Evolutionary conservation across 1,140 invertebrate species (phyloP), one percentile per base, ranked within the genome.

Genomic region (Lepidurus packardi): DNA sequence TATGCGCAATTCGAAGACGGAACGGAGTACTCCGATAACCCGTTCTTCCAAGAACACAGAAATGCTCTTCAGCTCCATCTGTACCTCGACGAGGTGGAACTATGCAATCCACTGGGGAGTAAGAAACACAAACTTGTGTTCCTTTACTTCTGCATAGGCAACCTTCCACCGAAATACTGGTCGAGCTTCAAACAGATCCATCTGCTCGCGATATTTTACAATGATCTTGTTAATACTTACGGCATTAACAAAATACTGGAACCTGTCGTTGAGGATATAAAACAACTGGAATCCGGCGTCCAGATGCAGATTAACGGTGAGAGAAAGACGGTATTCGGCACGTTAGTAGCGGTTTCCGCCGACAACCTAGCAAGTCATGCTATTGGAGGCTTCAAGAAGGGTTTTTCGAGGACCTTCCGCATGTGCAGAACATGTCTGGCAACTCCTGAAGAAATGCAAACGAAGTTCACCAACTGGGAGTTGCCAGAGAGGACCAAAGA

Each of bases 301-400:
- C 7, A 41, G 41, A 25, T 75, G n/a, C 21, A 16, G 13, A 21
- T 75, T 41, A 34, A 43, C 13, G 74, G 74, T 24, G 34, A 16
- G 13, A 75, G 7, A 41, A 13, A 75, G 43, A 75, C 34, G 7
- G 43, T 75, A 43, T 75, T 43, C 9, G 74, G 74, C n/a, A 75
- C 77, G 43, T 21, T 77, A 25, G 25, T 65, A 43, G 77, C 24
- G 47, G 77, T 77, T 45, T 43, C 45, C n/a, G 77, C 45, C 16
- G 77, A 77, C 41, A 77, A 77, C 34, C 45, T 77, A 25, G 77
- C 77, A 73, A 77, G 16, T 47, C 77, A 77, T 47, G 42, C 43
- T 43, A 21, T 77, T 10, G 77, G 77, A 34, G 76, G 76, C 41
- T 77, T 77, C 65, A 65, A 77, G 45, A 45, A 43, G 41, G 47